Conservation (phyloP, 2,113 vertebrate species). For the Strix aluco region DNA sequence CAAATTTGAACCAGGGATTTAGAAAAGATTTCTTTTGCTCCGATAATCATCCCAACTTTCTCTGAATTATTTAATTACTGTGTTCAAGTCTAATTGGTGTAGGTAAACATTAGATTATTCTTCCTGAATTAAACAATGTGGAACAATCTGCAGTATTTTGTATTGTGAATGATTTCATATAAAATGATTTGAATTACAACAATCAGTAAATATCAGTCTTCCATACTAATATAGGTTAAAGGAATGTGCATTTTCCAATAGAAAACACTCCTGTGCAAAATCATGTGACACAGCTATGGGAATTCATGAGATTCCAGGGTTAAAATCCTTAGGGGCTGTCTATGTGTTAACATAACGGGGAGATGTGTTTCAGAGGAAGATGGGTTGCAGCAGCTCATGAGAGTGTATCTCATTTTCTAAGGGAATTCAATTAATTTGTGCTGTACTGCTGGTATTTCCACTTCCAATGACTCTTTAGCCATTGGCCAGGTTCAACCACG, state of each 20-base stretch:
- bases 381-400: background rate
- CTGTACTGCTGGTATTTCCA: background rate
- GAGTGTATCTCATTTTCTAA: background rate
- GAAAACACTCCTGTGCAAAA: background rate
- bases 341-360: background rate
- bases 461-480: background rate
- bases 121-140: background rate
- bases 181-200: background rate
- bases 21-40: background rate
- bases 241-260: background rate
- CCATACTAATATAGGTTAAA: background rate
- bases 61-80: background rate
- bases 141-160: background rate
- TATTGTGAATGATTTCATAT: background rate
- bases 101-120: background rate
- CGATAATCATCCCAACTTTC: background rate
- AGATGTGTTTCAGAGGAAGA: background rate
- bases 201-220: background rate
- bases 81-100: background rate
- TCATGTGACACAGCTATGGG: background rate
- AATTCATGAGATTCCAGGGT: background rate
- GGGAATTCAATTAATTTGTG: background rate
- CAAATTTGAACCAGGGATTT: background rate
- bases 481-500: background rate
- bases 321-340: background rate